A percentile compares a stretch with the other conserved stretches of the same genome.
phyloP scores from a whole-genome alignment of 2,888 invertebrate genomes.

The Electrophaes corylata region DNA sequence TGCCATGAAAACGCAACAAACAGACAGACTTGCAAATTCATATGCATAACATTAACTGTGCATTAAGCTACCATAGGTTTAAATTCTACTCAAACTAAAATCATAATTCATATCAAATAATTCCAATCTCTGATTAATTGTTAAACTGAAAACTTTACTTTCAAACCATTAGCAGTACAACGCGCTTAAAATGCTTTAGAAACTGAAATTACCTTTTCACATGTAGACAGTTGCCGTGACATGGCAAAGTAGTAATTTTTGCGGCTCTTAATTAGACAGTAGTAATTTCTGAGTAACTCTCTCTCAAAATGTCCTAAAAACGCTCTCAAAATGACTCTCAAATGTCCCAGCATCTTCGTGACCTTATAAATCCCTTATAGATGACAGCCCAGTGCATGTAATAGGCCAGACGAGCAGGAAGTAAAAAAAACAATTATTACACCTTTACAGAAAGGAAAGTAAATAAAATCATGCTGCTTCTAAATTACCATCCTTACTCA shows the following conservation, averaged over 20 bases:
- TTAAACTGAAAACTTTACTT: background rate
- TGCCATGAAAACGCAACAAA: too few relatives aligned
- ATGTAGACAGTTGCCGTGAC: background rate
- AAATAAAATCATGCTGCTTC: conserved; percentile 32
- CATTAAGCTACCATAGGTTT: background rate
- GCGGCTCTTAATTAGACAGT: too few relatives aligned
- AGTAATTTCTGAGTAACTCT: too few relatives aligned
- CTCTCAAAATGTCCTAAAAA: too few relatives aligned
- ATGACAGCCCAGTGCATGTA: background rate
- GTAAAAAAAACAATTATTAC: conserved; percentile 33
- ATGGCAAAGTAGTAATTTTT: too few relatives aligned
- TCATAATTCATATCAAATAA: background rate
- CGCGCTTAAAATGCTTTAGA: background rate
- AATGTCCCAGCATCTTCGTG: too few relatives aligned
- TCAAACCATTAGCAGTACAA: conserved; percentile 3
- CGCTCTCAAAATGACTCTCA: background rate
- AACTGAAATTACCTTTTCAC: background rate
- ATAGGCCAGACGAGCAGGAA: conserved; percentile 14
- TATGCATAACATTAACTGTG: too few relatives aligned
- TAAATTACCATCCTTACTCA: conserved; percentile 30
- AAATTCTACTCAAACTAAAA: background rate
- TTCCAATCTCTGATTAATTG: background rate
- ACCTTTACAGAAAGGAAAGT: conserved; percentile 37
- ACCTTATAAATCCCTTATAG: too few relatives aligned
- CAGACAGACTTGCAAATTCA: too few relatives aligned